Percentiles rank a stretch among this genome's conserved stretches.
phyloP scores from a whole-genome alignment of 2,113 vertebrate species.

The Zootoca vivipara region DNA sequence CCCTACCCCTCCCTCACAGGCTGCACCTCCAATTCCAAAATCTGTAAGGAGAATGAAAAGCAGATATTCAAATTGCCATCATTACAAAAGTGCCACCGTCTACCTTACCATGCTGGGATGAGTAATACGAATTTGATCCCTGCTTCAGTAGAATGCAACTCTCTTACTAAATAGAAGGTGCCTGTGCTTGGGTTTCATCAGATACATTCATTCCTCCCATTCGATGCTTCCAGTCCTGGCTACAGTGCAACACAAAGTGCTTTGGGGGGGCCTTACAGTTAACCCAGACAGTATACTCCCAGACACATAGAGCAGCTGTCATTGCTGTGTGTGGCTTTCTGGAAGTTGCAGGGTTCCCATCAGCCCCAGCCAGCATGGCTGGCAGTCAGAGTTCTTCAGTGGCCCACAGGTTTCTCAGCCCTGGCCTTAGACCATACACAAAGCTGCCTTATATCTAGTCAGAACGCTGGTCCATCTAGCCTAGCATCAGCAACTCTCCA shows the following conservation, averaged over 20 bases:
- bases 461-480: not conserved
- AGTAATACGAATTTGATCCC: not conserved
- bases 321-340: not conserved
- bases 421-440: not conserved
- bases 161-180: not conserved
- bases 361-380: not conserved
- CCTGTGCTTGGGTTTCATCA: not conserved
- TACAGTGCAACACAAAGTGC: not conserved
- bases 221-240: not conserved
- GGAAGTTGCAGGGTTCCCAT: not conserved
- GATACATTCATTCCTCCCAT: conserved; percentile 9
- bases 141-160: not conserved
- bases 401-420: not conserved
- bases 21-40: not conserved
- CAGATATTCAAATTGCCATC: not conserved
- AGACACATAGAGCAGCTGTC: not conserved
- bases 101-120: not conserved
- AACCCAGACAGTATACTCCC: not conserved
- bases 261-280: not conserved
- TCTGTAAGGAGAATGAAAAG: not conserved
- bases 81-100: not conserved
- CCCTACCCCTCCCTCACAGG: not conserved
- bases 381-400: not conserved
- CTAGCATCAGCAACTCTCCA: not conserved
- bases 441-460: not conserved